A percentile compares a stretch with the other conserved stretches of the same genome.
Conservation (phyloP, 2,113 vertebrate species). For the Argyrosomus japonicus region DNA sequence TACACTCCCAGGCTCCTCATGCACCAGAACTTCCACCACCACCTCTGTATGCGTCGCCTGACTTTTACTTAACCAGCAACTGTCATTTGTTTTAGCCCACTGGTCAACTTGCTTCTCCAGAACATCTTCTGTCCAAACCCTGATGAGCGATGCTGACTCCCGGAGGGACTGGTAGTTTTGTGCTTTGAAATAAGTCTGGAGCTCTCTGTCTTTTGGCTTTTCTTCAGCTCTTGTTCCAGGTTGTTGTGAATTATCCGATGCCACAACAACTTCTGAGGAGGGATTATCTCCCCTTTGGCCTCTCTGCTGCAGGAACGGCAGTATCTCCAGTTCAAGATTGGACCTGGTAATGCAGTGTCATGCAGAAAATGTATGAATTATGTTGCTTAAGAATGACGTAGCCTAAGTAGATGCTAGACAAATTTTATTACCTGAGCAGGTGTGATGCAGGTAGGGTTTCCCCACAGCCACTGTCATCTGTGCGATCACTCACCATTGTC, state of each 20-base stretch:
- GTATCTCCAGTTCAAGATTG: conserved; percentile 35
- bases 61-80: conserved; percentile 9
- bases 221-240: not conserved
- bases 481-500: conserved; percentile 23
- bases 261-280: not conserved
- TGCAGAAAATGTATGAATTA: not conserved
- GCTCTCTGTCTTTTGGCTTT: not conserved
- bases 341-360: conserved; percentile 46
- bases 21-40: conserved; percentile 74
- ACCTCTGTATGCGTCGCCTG: conserved; percentile 34
- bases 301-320: conserved; percentile 24
- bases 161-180: not conserved
- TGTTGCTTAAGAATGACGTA: not conserved
- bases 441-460: conserved; percentile 19
- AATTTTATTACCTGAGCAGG: conserved; percentile 49
- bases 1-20: conserved; percentile 39
- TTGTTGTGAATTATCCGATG: not conserved
- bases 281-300: not conserved
- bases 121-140: conserved; percentile 21
- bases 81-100: not conserved
- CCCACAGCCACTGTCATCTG: conserved; percentile 10
- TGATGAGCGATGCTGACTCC: conserved; percentile 16
- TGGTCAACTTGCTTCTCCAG: conserved; percentile 18
- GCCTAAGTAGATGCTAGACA: not conserved
- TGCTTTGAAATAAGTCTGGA: not conserved